Base-by-base conservation (phyloP, 2,113 vertebrate genomes). In the Macheiramphus alcinus region DNA sequence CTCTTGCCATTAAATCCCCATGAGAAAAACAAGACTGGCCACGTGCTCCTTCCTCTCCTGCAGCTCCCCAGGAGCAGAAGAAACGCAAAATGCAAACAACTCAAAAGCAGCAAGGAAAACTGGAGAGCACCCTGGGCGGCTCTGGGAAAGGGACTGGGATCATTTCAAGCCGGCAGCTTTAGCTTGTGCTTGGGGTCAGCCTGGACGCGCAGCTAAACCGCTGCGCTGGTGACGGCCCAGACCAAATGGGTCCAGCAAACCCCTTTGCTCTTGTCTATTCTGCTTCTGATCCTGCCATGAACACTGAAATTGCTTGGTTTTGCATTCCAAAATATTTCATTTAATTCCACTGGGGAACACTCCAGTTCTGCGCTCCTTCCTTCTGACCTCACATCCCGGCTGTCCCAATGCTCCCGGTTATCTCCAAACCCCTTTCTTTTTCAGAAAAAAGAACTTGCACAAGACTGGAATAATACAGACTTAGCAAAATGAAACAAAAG, bases 21-120 rank as follows among this genome's bases (percentile, higher is more conserved):
- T 14, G 86, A 87, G 92, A 85, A 87, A 63, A 73, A 82, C 88
- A 93, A 93, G 89, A 70, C 75, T 31, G 89, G 85, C 34, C 29
- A 0, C 4, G 17, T 36, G 93, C 50, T 45, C 58, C 50, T 66
- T 70, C 55, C 86, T 76, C 13, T 16, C 86, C 62, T 10, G n/a
- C 53, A 72, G 89, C 83, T 88, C 75, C 74, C 80, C 94, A 74
- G 96, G 87, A 96, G 95, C 96, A 94, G 94, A 80, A 91, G 43
- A 73, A 72, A 50, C 0, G 5, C 58, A 40, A 52, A 52, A 67
- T 26, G n/a, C 40, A 68, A 62, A 56, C 42, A 21, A 45, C 42
- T 16, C 63, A 23, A 43, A 75, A 66, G 58, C 80, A 56, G 56
- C 11, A 10, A 40, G 22, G 52, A 66, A 40, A 40, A 56, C 17